Conservation (phyloP, 1,140 invertebrate genomes). For the Caenorhabditis tropicalis region DNA sequence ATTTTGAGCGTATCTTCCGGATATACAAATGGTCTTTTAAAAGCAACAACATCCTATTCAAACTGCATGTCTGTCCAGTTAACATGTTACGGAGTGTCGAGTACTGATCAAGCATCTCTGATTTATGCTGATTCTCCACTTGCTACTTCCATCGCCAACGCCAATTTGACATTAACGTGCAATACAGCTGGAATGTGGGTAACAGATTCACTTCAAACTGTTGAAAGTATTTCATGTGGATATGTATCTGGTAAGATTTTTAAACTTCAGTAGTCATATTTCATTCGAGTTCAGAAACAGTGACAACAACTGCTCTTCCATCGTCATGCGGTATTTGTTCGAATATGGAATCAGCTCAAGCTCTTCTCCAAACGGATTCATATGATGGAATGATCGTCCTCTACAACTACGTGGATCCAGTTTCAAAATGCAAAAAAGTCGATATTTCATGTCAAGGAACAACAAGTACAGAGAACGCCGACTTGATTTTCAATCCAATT, state of each 20-base stretch:
- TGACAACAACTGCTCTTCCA: not conserved
- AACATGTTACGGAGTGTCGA: not conserved
- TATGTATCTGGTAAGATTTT: not conserved
- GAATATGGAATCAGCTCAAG: not conserved
- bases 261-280: not conserved
- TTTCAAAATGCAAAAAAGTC: slow-evolving; percentile 10
- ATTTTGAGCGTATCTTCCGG: not conserved
- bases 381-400: not conserved
- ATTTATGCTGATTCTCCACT: slow-evolving; percentile 12
- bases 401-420: slow-evolving; percentile 8
- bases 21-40: slow-evolving; percentile 1
- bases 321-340: not conserved
- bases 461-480: not conserved
- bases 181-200: slow-evolving; percentile 33
- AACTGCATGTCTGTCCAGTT: slow-evolving; percentile 13
- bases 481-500: not conserved
- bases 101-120: not conserved
- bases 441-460: slow-evolving; percentile 2
- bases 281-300: not conserved
- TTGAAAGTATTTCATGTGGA: slow-evolving; percentile 28
- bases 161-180: not conserved
- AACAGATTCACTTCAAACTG: not conserved
- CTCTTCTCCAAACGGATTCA: not conserved
- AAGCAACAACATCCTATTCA: not conserved
- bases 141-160: not conserved